Percentiles rank a stretch among this genome's conserved stretches.
These are phyloP conservation scores for Xerus inauris DNA, from an alignment of 2,113 vertebrate genomes.

Conservation along the genomic window DNA sequence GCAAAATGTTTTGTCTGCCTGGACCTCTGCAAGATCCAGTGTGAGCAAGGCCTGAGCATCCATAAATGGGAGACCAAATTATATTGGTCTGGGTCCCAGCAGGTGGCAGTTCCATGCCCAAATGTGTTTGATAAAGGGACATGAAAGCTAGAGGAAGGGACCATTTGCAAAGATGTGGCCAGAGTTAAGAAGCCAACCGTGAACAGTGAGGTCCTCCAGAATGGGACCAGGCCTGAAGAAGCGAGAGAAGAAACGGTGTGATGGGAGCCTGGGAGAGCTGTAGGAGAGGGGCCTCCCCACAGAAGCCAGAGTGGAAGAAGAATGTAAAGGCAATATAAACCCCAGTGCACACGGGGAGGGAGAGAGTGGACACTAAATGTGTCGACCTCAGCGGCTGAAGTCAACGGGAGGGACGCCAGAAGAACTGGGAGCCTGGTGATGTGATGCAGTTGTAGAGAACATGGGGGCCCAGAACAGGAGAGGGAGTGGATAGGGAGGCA, in stretches of 20 bases:
- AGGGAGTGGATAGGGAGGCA: background rate
- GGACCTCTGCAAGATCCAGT: background rate
- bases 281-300: background rate
- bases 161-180: background rate
- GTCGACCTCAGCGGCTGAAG: background rate
- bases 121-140: background rate
- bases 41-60: background rate
- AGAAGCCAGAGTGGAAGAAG: background rate
- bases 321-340: fast-evolving
- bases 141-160: background rate
- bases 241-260: no score
- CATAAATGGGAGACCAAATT: background rate
- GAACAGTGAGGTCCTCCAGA: background rate
- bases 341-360: fast-evolving
- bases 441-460: background rate
- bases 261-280: background rate
- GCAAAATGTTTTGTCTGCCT: background rate
- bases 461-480: background rate
- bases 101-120: background rate
- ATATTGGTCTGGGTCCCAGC: no score
- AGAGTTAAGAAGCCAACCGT: background rate
- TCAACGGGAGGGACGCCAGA: background rate
- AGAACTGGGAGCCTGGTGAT: background rate
- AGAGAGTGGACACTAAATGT: background rate
- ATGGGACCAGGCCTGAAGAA: background rate